Conservation (phyloP, 1,140 invertebrate species). For the Camponotus pennsylvanicus region DNA sequence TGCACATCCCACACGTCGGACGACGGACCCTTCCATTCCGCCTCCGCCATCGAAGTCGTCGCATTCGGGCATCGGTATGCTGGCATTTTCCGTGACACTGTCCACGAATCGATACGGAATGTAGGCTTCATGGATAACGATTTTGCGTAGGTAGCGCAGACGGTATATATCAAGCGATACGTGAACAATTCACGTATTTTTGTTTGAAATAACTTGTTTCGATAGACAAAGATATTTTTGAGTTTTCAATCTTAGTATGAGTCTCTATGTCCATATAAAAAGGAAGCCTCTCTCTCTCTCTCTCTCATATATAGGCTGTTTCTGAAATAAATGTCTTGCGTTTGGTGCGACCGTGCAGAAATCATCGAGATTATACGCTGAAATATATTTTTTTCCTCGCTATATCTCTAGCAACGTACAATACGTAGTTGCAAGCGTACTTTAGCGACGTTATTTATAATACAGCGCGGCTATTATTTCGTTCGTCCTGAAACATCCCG, state of each 20-base stretch:
- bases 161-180: conserved; percentile 16
- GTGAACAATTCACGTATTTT: conserved; percentile 36
- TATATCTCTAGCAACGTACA: conserved; percentile 32
- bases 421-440: conserved; percentile 44
- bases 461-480: conserved; percentile 52
- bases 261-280: background rate
- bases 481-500: conserved; percentile 46
- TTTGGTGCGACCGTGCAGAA: background rate
- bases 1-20: conserved; percentile 17
- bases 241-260: background rate
- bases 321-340: conserved; percentile 8
- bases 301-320: background rate
- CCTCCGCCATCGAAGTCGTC: conserved; percentile 45
- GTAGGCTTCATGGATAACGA: conserved; percentile 39
- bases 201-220: background rate
- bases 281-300: no score
- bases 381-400: background rate
- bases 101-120: conserved; percentile 66
- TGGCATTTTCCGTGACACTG: conserved; percentile 62
- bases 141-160: conserved; percentile 45
- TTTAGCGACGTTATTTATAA: conserved; percentile 52
- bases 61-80: conserved; percentile 52
- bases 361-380: background rate
- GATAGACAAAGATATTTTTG: background rate
- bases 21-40: conserved; percentile 28